Evolutionary conservation across 2,888 invertebrate species (phyloP).

Genomic region (Chydorus sphaericus): DNA sequence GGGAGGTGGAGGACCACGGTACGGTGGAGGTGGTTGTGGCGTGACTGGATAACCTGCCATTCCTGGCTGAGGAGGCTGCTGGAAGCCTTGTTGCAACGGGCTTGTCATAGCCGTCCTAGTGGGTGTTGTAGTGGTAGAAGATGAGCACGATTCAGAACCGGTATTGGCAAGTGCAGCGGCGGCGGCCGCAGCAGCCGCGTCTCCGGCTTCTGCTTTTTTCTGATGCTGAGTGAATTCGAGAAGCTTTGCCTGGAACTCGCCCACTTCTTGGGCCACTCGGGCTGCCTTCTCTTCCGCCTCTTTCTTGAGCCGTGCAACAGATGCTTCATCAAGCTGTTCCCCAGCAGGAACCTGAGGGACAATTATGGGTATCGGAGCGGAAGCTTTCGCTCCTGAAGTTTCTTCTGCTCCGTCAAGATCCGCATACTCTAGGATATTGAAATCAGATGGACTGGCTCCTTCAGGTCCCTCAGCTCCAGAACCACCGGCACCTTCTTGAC

Average conservation of each 20-base stretch:
- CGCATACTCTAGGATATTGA: constrained; percentile 88
- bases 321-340: constrained; percentile 60
- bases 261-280: constrained; percentile 14
- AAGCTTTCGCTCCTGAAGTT: constrained; percentile 59
- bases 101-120: neutral
- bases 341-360: too few species aligned
- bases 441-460: constrained; percentile 44
- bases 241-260: constrained; percentile 15
- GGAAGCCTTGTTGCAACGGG: neutral
- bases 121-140: neutral
- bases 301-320: constrained; percentile 36
- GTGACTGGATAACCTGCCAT: too few species aligned
- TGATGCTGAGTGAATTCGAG: constrained; percentile 11
- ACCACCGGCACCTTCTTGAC: neutral
- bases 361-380: too few species aligned
- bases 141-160: neutral
- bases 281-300: constrained; percentile 21
- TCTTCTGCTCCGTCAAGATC: constrained; percentile 49
- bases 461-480: neutral
- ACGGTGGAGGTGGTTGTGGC: constrained; percentile 58
- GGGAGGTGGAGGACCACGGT: constrained; percentile 53
- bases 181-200: neutral
- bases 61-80: neutral
- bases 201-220: constrained; percentile 19
- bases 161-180: neutral